These are phyloP conservation scores for Rhagoletis zephyria DNA, from an alignment of 1,140 invertebrate species.

Conservation along the genomic window DNA sequence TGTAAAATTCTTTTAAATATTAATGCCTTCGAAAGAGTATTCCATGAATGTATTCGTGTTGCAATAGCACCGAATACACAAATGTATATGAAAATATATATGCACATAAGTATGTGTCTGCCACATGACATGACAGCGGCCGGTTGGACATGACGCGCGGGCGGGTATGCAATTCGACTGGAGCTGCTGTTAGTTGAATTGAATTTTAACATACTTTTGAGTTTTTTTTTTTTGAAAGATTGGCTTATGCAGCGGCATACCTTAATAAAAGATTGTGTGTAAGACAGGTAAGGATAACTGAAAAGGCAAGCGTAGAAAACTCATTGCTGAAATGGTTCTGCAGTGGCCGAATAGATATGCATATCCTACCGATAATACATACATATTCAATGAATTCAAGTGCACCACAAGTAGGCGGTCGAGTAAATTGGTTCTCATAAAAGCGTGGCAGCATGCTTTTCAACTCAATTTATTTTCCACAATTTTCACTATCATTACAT, in stretches of 20 bases:
- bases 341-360: not conserved
- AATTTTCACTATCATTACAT: not conserved
- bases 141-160: not conserved
- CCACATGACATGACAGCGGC: not conserved
- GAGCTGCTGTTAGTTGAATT: not conserved
- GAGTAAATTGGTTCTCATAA: not conserved
- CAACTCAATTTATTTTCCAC: not conserved
- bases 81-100: too few relatives aligned
- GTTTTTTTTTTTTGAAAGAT: slow-evolving; percentile 24
- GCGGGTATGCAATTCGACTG: not conserved
- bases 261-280: too few relatives aligned
- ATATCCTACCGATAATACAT: too few relatives aligned
- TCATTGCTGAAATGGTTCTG: slow-evolving; percentile 11
- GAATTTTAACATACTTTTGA: slow-evolving; percentile 15
- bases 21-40: too few relatives aligned
- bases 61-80: not conserved
- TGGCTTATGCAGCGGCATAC: not conserved
- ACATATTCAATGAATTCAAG: not conserved
- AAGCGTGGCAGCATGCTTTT: not conserved
- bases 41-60: too few relatives aligned
- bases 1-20: too few relatives aligned
- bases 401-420: not conserved
- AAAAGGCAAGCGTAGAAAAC: not conserved
- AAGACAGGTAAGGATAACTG: too few relatives aligned
- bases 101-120: too few relatives aligned